Evolutionary conservation across 92 coral and sea anemone species (phyloP), one percentile per base, ranked within the genome.

Genomic region (Diadumene lineata): DNA sequence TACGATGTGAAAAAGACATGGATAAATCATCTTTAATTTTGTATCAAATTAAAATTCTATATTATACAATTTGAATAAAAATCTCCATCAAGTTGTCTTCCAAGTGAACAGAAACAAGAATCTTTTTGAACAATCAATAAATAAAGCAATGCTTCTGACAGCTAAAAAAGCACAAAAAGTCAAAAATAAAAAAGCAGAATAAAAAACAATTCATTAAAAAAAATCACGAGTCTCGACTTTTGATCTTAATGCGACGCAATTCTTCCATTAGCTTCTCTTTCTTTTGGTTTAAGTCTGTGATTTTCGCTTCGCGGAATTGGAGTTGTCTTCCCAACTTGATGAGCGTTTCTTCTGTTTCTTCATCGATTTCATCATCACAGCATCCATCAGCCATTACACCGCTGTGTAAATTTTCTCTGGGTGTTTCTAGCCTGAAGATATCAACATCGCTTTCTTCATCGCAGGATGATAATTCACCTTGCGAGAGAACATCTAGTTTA

Each of bases 301-400:
- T 72, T 31, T 72, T 72, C 11, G 51, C 63, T 56, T 72, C 77
- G 30, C 77, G 46, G 1, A 72, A 31, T 46, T 72, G 77, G n/a
- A 32, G 48, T 9, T 29, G 28, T 72, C 77, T 31, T 61, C 32
- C 77, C 11, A 56, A 61, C 48, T 56, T 57, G 11, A 32, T 31
- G 17, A 72, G 32, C 21, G 22, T 7, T 17, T 72, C 77, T 18
- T 72, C 77, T n/a, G 30, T 33, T 24, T 57, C 66, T 26, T 72
- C 67, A 7, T 50, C 66, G 30, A 0, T 43, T 4, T 26, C 64
- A 10, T 22, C 8, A 4, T 22, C 31, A 11, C 23, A n/a, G 23
- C 61, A 11, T 55, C 61, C 61, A 55, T 55, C 61, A 6, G 7
- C 64, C 7, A 3, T 22, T 22, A 9, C 6, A 10, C 2, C 7